These are phyloP conservation scores for Glaucomys volans DNA, from an alignment of 2,113 vertebrate species.

Conservation along the genomic window DNA sequence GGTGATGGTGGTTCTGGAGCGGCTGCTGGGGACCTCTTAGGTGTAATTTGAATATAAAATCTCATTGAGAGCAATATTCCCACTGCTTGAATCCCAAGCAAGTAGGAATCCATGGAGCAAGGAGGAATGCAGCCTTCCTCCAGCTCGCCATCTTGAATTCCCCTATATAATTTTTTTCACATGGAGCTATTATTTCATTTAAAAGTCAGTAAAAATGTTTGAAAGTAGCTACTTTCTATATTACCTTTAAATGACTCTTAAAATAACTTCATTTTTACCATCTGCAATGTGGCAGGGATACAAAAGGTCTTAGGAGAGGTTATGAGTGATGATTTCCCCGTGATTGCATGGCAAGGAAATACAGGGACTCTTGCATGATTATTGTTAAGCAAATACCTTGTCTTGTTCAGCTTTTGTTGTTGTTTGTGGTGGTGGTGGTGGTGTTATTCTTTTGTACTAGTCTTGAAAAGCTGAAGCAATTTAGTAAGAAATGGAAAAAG, in stretches of 20 bases:
- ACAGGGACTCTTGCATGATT: not conserved
- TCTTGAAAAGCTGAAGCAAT: constrained; percentile 33
- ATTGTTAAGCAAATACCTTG: constrained; percentile 35
- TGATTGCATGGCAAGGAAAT: not conserved
- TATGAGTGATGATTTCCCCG: not conserved
- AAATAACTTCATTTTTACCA: not conserved
- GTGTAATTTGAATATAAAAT: too few relatives aligned
- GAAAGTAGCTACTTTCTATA: not conserved
- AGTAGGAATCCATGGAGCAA: too few relatives aligned
- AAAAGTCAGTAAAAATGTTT: not conserved
- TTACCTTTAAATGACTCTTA: not conserved
- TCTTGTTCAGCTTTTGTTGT: not conserved
- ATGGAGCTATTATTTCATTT: not conserved
- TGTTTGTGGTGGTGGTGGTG: too few relatives aligned
- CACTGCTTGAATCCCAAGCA: too few relatives aligned
- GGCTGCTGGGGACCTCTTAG: too few relatives aligned
- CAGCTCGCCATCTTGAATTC: too few relatives aligned
- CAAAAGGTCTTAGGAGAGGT: not conserved
- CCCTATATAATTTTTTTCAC: too few relatives aligned
- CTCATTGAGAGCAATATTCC: too few relatives aligned
- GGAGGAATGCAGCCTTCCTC: too few relatives aligned
- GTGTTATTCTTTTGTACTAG: not conserved
- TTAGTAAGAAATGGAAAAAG: not conserved
- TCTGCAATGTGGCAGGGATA: not conserved
- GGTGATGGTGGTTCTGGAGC: too few relatives aligned